Conservation (phyloP, 2,113 vertebrate genomes). For the Formicarius rufipectus region DNA sequence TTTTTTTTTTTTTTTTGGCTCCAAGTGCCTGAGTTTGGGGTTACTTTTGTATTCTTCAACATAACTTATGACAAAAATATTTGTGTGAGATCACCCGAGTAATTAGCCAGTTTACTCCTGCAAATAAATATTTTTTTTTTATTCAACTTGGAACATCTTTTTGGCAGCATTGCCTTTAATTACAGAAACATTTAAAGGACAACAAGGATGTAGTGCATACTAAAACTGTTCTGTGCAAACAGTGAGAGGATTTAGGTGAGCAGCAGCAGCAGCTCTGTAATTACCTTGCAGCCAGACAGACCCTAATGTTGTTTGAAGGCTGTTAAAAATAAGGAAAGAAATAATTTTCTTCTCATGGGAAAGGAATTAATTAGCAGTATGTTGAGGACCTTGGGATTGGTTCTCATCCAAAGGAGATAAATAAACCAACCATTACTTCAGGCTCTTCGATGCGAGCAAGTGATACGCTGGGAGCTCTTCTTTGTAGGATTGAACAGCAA, state of each 20-base stretch:
- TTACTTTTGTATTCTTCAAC: neutral
- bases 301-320: constrained; percentile 3
- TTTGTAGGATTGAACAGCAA: neutral
- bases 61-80: neutral
- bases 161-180: constrained; percentile 52
- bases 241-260: constrained; percentile 42
- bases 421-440: constrained; percentile 28
- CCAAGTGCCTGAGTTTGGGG: neutral
- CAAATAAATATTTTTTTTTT: constrained; percentile 22
- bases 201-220: neutral
- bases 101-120: constrained; percentile 28
- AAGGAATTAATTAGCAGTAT: constrained; percentile 38
- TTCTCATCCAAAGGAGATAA: constrained; percentile 32
- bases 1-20: too few species aligned
- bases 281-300: constrained; percentile 54
- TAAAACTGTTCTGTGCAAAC: constrained; percentile 16
- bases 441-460: neutral
- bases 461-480: neutral
- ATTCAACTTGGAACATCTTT: constrained; percentile 20
- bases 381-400: constrained; percentile 1
- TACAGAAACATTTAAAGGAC: constrained; percentile 26
- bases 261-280: constrained; percentile 33
- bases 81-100: neutral
- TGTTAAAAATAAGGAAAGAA: constrained; percentile 50
- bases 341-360: constrained; percentile 37